Conservation (phyloP, 2,797 vertebrate species). For the Podarcis lilfordi region DNA sequence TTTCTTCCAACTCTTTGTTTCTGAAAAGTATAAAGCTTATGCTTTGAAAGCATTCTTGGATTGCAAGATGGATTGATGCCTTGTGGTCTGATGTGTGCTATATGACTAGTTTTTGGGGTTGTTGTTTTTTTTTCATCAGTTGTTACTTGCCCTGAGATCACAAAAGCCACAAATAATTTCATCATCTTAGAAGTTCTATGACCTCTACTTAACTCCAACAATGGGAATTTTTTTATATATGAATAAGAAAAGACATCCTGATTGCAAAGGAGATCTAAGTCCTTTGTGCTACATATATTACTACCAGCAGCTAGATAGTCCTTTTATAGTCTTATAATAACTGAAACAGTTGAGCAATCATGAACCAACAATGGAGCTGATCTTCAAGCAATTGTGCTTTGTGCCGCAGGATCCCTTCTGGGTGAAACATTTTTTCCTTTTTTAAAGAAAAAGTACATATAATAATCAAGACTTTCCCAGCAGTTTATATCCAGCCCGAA, state of each 20-base stretch:
- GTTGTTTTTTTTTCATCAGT: not conserved
- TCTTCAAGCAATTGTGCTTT: slow-evolving; percentile 56
- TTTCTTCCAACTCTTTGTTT: not conserved
- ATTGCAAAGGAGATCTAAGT: slow-evolving; percentile 48
- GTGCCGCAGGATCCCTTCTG: slow-evolving; percentile 38
- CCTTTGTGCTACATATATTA: slow-evolving; percentile 41
- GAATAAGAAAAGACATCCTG: slow-evolving; percentile 49
- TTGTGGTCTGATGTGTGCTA: not conserved
- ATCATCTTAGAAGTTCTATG: slow-evolving; percentile 37
- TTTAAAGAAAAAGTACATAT: not conserved
- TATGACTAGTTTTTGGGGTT: not conserved
- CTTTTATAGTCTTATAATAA: slow-evolving; percentile 63
- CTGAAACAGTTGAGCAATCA: slow-evolving; percentile 51
- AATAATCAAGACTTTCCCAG: slow-evolving; percentile 55
- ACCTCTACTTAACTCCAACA: slow-evolving; percentile 43
- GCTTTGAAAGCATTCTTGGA: not conserved
- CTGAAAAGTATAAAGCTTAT: not conserved
- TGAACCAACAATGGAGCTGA: slow-evolving; percentile 51
- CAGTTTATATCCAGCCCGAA: slow-evolving; percentile 68
- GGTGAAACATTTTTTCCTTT: slow-evolving; percentile 43
- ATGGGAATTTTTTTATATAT: slow-evolving; percentile 45
- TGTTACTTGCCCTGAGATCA: slow-evolving; percentile 29
- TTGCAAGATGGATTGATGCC: not conserved
- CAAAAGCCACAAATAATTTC: slow-evolving; percentile 42
- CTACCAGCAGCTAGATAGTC: slow-evolving; percentile 45